These are phyloP conservation scores for Calephelis nemesis DNA, from an alignment of 1,140 invertebrate species.

Conservation along the genomic window DNA sequence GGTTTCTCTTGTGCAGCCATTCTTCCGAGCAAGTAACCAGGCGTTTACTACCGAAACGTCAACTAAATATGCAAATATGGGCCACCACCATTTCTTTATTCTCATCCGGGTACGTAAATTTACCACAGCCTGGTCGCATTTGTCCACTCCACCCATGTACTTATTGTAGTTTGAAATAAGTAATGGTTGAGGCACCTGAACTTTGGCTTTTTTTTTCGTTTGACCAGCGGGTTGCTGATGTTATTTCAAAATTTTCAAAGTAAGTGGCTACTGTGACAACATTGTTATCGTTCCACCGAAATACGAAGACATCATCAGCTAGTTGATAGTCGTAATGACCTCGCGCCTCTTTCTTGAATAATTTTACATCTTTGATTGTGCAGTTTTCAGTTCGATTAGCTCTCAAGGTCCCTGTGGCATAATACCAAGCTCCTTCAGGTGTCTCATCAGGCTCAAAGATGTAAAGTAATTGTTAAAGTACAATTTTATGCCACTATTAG, in stretches of 20 bases:
- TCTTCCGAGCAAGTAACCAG: not conserved
- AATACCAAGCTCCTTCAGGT: too few relatives aligned
- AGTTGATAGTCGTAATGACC: constrained; percentile 24
- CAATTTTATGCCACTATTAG: too few relatives aligned
- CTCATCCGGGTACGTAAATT: constrained; percentile 17
- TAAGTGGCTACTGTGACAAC: constrained; percentile 29
- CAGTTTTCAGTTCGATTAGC: too few relatives aligned
- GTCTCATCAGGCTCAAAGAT: too few relatives aligned
- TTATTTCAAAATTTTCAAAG: constrained; percentile 21
- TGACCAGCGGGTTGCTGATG: constrained; percentile 9
- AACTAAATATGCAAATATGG: constrained; percentile 28
- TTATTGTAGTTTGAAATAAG: constrained; percentile 29
- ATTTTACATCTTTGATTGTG: too few relatives aligned
- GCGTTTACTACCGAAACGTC: constrained; percentile 27
- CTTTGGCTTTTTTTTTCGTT: not conserved
- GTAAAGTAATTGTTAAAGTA: too few relatives aligned
- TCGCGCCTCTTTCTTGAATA: not conserved
- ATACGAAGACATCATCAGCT: constrained; percentile 27
- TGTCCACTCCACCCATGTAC: constrained; percentile 12
- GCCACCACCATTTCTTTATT: constrained; percentile 29
- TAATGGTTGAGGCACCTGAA: constrained; percentile 23
- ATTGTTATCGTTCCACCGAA: constrained; percentile 28
- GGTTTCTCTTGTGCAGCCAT: not conserved
- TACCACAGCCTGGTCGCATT: constrained; percentile 7
- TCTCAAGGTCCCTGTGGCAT: too few relatives aligned